Evolutionary conservation across 2,888 invertebrate genomes (phyloP).

Genomic region (Phlogophora meticulosa): DNA sequence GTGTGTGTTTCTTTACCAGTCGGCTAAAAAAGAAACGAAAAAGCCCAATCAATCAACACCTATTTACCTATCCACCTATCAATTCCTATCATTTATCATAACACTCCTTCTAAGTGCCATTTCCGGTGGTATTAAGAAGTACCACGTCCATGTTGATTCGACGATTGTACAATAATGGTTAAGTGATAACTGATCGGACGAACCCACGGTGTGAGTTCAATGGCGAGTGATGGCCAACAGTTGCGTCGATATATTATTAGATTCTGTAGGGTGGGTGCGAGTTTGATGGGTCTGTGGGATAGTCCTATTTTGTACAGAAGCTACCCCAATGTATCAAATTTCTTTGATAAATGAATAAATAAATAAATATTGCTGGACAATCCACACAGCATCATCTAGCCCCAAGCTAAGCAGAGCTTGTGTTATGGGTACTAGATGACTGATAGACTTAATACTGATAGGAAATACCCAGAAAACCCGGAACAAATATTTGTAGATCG

Average conservation of each 20-base stretch:
- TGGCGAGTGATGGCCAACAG: conserved; percentile 70
- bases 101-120: conserved; percentile 36
- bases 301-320: conserved; percentile 1
- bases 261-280: conserved; percentile 60
- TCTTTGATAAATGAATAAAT: too few species aligned
- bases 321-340: background rate
- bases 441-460: too few species aligned
- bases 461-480: too few species aligned
- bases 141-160: conserved; percentile 23
- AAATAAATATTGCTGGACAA: too few species aligned
- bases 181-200: conserved; percentile 67
- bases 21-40: background rate
- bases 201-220: conserved; percentile 67
- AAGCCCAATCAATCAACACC: conserved; percentile 14
- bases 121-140: conserved; percentile 44
- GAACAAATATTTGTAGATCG: too few species aligned
- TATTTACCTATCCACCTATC: conserved; percentile 22
- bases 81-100: conserved; percentile 46
- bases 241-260: conserved; percentile 71
- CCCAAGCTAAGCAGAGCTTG: too few species aligned
- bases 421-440: too few species aligned
- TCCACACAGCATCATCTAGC: too few species aligned
- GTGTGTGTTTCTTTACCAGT: too few species aligned
- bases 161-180: conserved; percentile 57
- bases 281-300: conserved; percentile 21